A percentile compares a stretch with the other conserved stretches of the same genome.
phyloP scores from a whole-genome alignment of 64 coral and sea anemone genomes.

The Catalaphyllia jardinei region DNA sequence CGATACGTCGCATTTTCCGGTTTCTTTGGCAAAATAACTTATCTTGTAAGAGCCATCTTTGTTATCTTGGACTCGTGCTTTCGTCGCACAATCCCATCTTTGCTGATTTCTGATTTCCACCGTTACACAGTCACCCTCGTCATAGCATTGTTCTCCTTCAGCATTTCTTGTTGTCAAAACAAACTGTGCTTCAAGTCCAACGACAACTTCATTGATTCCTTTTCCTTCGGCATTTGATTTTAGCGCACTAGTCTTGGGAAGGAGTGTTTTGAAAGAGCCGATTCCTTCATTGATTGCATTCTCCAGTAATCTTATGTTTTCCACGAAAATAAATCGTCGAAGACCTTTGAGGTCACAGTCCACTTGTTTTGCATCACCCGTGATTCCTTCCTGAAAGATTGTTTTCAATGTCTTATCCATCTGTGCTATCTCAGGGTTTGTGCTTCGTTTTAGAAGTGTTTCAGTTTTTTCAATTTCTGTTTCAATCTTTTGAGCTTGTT shows the following conservation, averaged over 20 bases:
- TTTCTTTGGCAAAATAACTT: background rate
- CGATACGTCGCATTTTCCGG: background rate
- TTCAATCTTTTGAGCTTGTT: background rate
- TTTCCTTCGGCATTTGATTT: background rate
- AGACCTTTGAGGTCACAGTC: background rate
- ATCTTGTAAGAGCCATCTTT: background rate
- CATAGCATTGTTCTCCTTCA: background rate
- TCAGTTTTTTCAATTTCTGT: background rate
- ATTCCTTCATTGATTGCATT: background rate
- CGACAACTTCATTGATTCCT: background rate
- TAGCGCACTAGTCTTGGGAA: background rate
- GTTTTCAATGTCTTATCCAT: background rate
- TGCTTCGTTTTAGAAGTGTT: background rate
- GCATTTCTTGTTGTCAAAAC: constrained; percentile 2
- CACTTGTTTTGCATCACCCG: background rate
- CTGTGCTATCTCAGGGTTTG: background rate
- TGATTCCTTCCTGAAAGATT: background rate
- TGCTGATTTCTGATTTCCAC: background rate
- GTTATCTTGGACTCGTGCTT: background rate
- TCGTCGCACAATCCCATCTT: background rate
- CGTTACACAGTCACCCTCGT: background rate
- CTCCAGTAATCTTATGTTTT: background rate
- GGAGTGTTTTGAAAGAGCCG: background rate
- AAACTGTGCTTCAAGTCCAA: background rate
- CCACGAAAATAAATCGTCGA: background rate